Conservation (phyloP, 2,797 vertebrate species). For the Serranus cabrilla region DNA sequence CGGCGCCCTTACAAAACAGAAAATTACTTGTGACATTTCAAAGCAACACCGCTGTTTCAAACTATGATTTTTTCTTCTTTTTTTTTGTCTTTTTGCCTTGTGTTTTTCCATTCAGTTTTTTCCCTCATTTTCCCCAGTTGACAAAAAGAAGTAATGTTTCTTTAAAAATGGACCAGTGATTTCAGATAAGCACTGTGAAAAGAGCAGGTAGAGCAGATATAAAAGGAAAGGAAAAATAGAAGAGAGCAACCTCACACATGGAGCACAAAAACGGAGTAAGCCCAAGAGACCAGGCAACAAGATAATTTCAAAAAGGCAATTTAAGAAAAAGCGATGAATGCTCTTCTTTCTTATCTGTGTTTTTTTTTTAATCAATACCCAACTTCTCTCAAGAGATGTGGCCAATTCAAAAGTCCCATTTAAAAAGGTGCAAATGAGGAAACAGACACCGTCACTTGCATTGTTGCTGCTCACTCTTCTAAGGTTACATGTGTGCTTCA, state of each 20-base stretch:
- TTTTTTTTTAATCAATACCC: slow-evolving; percentile 5
- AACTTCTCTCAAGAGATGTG: not conserved
- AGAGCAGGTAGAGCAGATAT: slow-evolving; percentile 35
- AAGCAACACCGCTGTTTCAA: slow-evolving; percentile 48
- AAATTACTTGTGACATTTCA: slow-evolving; percentile 61
- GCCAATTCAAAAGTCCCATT: slow-evolving; percentile 22
- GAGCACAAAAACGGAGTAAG: not conserved
- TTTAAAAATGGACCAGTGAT: slow-evolving; percentile 54
- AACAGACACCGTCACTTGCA: not conserved
- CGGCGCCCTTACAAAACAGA: slow-evolving; percentile 11
- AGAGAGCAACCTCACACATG: slow-evolving; percentile 16
- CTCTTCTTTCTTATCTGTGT: not conserved
- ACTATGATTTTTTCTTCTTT: not conserved
- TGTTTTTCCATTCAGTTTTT: slow-evolving; percentile 20
- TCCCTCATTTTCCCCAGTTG: slow-evolving; percentile 33
- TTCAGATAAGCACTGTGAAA: slow-evolving; percentile 52
- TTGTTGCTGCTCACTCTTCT: not conserved
- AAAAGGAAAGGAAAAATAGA: not conserved
- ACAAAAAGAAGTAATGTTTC: slow-evolving; percentile 47
- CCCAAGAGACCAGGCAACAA: not conserved
- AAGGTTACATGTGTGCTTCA: not conserved
- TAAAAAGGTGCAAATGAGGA: slow-evolving; percentile 29
- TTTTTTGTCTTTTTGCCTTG: not conserved
- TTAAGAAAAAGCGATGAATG: not conserved
- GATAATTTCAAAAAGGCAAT: slow-evolving; percentile 23